Evolutionary conservation across 2,888 invertebrate genomes (phyloP), one percentile per base, ranked within the genome.

Genomic region (Eupithecia vulgata): DNA sequence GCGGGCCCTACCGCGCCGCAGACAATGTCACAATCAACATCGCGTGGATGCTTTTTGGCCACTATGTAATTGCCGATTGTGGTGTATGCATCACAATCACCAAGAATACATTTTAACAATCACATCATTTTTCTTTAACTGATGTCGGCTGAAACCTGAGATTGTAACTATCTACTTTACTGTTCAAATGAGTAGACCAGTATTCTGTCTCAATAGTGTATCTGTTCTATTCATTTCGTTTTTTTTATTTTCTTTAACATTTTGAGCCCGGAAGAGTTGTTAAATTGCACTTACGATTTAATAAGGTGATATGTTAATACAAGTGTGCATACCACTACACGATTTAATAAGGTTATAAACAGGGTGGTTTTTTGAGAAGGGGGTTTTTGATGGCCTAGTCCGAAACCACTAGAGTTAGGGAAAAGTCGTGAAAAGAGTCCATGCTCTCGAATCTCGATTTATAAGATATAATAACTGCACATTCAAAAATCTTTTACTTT

Each of bases 11-110:
- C 85, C 88, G 85, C 86, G 84, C 84, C 85, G 81, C 89, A 90
- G 90, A 94, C 94, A 94, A 94, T 94, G 90, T 91, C 90, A 94
- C 93, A 94, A 94, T 94, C 94, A 94, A 91, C 93, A 90, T 87
- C 91, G 92, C 92, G 91, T 90, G 89, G 90, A 90, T 90, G 94
- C 91, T 92, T 94, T 94, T 94, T 92, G 90, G 90, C 84, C 88
- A 90, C 86, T 84, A 87, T 89, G 87, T 93, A 91, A 94, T 93
- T 93, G 91, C 86, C 90, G 92, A 93, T 94, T 94, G 94, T 93
- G 87, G 87, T 83, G 70, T 69, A 74, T 72, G 81, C 81, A 82
- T 85, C 87, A 88, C 90, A 89, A 90, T 87, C 82, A 86, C 84
- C 84, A 89, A 88, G 87, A 86, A 84, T 78, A 77, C 75, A 82